Evolutionary conservation across 2,113 vertebrate genomes (phyloP).

Genomic region (Peromyscus leucopus): DNA sequence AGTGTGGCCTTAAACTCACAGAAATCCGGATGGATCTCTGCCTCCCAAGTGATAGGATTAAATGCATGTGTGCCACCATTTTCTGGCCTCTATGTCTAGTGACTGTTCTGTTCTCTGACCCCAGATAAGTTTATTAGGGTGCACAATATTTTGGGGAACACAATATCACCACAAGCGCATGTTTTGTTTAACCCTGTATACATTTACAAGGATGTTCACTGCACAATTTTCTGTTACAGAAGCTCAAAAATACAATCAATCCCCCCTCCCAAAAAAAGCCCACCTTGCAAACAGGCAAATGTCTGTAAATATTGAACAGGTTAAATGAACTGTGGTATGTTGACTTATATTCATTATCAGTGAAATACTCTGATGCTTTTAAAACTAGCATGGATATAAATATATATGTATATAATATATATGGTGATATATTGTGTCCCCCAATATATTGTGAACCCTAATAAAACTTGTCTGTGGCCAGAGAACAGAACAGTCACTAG

Average conservation of each 20-base stretch:
- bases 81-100: no score
- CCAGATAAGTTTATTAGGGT: no score
- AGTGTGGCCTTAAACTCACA: no score
- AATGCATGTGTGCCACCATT: no score
- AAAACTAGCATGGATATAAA: not conserved
- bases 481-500: no score
- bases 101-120: no score
- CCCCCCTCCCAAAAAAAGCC: not conserved
- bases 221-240: not conserved
- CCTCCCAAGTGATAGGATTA: no score
- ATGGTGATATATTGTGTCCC: no score
- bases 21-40: no score
- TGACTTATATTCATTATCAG: not conserved
- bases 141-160: no score
- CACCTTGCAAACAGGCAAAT: not conserved
- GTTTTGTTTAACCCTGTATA: not conserved
- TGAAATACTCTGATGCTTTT: not conserved
- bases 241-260: not conserved
- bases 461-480: no score
- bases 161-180: not conserved
- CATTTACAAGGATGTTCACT: not conserved
- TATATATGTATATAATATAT: not conserved
- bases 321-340: not conserved
- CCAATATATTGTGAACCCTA: no score
- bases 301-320: not conserved